A percentile compares a stretch with the other conserved stretches of the same genome.
Conservation (phyloP, 2,888 invertebrate genomes). For the Chymomyza caudatula region DNA sequence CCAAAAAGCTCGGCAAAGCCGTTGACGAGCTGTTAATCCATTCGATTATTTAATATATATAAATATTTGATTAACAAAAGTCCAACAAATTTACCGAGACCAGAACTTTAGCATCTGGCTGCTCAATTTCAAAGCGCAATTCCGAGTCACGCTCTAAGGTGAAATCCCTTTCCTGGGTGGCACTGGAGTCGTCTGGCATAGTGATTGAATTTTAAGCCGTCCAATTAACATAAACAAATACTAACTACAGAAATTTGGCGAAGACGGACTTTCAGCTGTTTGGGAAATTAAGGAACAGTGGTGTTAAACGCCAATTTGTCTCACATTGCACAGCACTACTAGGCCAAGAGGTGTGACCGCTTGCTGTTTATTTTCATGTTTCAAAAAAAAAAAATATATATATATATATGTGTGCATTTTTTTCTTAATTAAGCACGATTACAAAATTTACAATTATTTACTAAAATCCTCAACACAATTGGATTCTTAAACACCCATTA, state of each 20-base stretch:
- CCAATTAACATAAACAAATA: not conserved
- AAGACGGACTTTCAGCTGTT: not conserved
- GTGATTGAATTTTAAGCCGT: not conserved
- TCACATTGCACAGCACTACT: not conserved
- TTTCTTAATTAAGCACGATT: no score
- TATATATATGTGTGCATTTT: no score
- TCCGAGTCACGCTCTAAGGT: conserved; percentile 92
- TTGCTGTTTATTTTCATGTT: no score
- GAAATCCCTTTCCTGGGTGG: conserved; percentile 81
- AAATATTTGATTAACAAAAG: no score
- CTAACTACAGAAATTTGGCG: not conserved
- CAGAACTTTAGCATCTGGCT: conserved; percentile 88
- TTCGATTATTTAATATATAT: no score
- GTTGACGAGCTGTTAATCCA: conserved; percentile 83
- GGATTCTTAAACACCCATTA: no score
- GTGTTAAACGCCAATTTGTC: not conserved
- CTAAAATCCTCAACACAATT: no score
- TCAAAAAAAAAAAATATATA: no score
- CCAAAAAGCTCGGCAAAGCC: conserved; percentile 98
- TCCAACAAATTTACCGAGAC: conserved; percentile 81
- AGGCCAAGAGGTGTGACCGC: not conserved
- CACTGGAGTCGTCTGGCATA: conserved; percentile 60
- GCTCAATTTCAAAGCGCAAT: conserved; percentile 96
- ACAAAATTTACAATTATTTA: no score
- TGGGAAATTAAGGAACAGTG: not conserved